Evolutionary conservation across 2,113 vertebrate species (phyloP).

Genomic region (Galemys pyrenaicus): DNA sequence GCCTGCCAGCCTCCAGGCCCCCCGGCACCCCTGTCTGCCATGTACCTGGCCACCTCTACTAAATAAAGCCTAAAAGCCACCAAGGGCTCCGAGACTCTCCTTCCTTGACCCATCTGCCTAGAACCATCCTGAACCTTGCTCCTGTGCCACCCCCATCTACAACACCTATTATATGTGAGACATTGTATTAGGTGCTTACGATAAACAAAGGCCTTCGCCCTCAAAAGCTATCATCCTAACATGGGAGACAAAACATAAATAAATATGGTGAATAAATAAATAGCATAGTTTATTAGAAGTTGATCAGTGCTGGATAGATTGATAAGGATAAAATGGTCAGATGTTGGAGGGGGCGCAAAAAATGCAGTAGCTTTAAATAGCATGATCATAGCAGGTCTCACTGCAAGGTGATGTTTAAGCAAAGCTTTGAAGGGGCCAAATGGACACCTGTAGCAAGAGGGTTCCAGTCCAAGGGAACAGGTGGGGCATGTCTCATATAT

Average conservation of each 20-base stretch:
- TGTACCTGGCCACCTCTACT: no score
- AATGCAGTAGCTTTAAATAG: background rate
- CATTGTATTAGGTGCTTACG: background rate
- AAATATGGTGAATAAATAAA: background rate
- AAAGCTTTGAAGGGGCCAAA: background rate
- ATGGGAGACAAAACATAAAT: background rate
- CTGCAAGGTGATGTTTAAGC: background rate
- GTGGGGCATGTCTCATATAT: fast-evolving
- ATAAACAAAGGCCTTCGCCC: background rate
- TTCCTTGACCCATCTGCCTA: no score
- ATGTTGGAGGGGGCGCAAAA: background rate
- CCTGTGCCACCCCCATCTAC: no score
- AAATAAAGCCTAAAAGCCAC: no score
- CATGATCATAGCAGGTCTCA: background rate
- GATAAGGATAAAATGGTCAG: background rate
- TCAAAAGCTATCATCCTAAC: background rate
- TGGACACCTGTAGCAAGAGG: background rate
- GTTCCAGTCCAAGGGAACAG: background rate
- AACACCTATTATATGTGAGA: background rate
- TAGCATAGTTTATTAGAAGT: background rate
- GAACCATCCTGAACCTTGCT: no score
- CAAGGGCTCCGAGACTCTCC: no score
- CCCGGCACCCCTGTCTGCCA: no score
- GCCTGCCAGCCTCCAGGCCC: no score
- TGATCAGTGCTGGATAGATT: background rate